Evolutionary conservation across 2,888 invertebrate genomes (phyloP).

Genomic region (Callimorpha dominula): DNA sequence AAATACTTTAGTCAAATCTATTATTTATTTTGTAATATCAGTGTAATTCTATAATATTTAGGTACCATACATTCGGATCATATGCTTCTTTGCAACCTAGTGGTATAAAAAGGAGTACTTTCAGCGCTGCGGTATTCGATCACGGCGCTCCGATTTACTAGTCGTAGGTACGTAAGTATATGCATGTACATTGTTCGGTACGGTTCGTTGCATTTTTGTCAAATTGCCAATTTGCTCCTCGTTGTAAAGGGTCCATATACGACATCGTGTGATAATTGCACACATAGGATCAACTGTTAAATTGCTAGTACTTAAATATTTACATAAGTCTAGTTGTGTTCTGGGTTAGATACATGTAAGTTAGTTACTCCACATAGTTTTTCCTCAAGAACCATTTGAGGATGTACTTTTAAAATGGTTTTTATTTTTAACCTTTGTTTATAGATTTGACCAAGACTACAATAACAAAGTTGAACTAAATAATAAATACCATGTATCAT

Average conservation of each 20-base stretch:
- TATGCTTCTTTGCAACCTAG: background rate
- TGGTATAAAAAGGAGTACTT: conserved; percentile 11
- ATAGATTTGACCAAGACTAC: background rate
- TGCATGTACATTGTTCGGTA: conserved; percentile 54
- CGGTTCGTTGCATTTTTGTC: conserved; percentile 76
- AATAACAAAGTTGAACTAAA: background rate
- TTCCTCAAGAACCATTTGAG: background rate
- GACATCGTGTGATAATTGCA: background rate
- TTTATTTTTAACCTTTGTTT: conserved; percentile 4
- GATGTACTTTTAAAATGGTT: background rate
- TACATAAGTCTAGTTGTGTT: background rate
- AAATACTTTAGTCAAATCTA: background rate
- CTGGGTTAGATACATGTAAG: background rate
- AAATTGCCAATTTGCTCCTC: conserved; percentile 75
- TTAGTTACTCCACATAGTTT: background rate
- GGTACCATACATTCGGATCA: background rate
- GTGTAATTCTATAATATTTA: background rate
- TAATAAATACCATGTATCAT: background rate
- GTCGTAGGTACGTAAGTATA: conserved; percentile 21
- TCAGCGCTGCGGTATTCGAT: conserved; percentile 59
- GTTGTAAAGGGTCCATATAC: conserved; percentile 54
- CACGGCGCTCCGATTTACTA: conserved; percentile 53
- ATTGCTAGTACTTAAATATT: background rate
- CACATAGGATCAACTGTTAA: background rate
- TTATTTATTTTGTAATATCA: background rate